Evolutionary conservation across 2,113 vertebrate genomes (phyloP).

Genomic region (Tiliqua scincoides): DNA sequence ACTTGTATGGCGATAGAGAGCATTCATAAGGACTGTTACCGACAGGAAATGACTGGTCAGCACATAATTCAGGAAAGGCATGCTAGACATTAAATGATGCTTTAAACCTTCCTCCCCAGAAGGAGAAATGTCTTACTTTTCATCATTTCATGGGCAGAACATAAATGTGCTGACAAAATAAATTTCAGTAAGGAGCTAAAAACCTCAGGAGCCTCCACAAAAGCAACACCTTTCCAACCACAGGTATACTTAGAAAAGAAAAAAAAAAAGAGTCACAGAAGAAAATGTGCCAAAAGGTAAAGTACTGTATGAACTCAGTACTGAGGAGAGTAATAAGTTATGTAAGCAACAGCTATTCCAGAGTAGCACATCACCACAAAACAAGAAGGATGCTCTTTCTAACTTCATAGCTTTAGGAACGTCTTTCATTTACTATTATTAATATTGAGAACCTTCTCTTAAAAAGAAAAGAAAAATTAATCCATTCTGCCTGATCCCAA

Average conservation of each 20-base stretch:
- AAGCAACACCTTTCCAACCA: background rate
- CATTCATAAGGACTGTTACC: constrained; percentile 9
- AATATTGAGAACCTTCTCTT: background rate
- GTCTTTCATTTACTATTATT: background rate
- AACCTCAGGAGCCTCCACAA: background rate
- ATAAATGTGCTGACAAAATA: background rate
- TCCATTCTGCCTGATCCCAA: background rate
- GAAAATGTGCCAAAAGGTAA: background rate
- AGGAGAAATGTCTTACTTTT: background rate
- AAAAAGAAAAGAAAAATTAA: background rate
- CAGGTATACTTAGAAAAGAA: background rate
- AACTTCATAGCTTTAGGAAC: background rate
- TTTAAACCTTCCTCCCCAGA: background rate
- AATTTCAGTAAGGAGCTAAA: background rate
- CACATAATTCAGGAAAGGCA: constrained; percentile 8
- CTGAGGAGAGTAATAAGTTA: background rate
- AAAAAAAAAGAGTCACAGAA: no score
- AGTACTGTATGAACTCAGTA: background rate
- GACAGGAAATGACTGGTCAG: background rate
- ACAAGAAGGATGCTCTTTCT: background rate
- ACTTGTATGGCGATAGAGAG: background rate
- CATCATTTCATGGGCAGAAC: background rate
- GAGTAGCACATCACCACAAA: background rate
- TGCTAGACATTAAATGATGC: background rate
- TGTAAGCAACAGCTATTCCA: background rate